Conservation (phyloP, 2,888 invertebrate genomes). For the Drosophila neotestacea region DNA sequence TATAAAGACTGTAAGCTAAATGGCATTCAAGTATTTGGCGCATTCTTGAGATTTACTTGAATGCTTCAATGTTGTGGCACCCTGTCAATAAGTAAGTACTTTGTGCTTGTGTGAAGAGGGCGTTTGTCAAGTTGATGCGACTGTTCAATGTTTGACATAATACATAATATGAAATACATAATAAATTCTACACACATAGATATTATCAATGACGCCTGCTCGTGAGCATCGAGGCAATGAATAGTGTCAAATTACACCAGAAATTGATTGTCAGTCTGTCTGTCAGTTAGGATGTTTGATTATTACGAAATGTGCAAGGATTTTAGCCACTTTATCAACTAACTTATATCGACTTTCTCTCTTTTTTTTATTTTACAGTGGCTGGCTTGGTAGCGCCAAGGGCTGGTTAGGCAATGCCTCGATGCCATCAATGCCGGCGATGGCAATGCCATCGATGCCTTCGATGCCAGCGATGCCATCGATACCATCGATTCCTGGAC, state of each 20-base stretch:
- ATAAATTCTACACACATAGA: slow-evolving; percentile 39
- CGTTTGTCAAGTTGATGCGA: slow-evolving; percentile 50
- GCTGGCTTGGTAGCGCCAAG: slow-evolving; percentile 94
- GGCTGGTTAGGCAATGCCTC: slow-evolving; percentile 90
- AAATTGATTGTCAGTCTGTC: slow-evolving; percentile 63
- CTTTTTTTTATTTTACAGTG: slow-evolving; percentile 85
- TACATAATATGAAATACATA: slow-evolving; percentile 32
- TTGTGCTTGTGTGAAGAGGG: slow-evolving; percentile 29
- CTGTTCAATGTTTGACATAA: slow-evolving; percentile 53
- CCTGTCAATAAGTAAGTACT: slow-evolving; percentile 18
- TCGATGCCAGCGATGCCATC: slow-evolving; percentile 85
- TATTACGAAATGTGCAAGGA: slow-evolving; percentile 14
- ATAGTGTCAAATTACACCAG: slow-evolving; percentile 59
- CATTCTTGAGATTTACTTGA: slow-evolving; percentile 3
- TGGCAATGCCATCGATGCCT: slow-evolving; percentile 85
- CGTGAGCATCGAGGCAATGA: slow-evolving; percentile 35
- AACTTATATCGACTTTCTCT: slow-evolving; percentile 31
- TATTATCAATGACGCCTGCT: slow-evolving; percentile 23
- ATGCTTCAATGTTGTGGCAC: slow-evolving; percentile 16
- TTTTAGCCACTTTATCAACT: slow-evolving; percentile 35
- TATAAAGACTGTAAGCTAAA: slow-evolving; percentile 6
- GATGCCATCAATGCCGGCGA: slow-evolving; percentile 84
- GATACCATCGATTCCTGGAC: slow-evolving; percentile 88
- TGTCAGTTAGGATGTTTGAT: slow-evolving; percentile 27
- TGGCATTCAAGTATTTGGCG: not conserved